Base-by-base conservation (phyloP, 2,797 vertebrate species). In the Lateolabrax maculatus region DNA sequence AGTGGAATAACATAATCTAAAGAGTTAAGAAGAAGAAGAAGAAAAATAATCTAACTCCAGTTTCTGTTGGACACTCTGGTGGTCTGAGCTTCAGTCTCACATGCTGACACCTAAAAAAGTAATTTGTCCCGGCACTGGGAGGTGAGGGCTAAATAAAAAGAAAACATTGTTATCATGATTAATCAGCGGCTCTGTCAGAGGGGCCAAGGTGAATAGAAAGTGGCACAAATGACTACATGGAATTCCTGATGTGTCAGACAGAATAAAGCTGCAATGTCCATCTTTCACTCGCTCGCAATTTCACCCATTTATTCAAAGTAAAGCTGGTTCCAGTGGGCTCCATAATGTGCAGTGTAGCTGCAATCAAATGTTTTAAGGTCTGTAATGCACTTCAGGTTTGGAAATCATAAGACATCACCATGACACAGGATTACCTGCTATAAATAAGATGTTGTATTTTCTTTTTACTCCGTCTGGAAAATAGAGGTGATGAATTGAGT, bases 141-240 rank as follows among this genome's bases (percentile, higher is more conserved):
- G 61, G 77, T 74, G 80, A 85, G 16, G 57, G 81, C 37, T 66
- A 65, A 82, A 80, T 72, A 84, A 77, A 88, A 85, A 52, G 76
- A 73, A 85, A 91, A 84, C 87, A 80, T 55, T 90, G 88, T 93
- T 90, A 92, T 94, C 87, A 71, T 90, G 85, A 94, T 91, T 76
- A 87, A 94, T 93, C 89, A 92, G 87, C 53, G 21, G 85, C 83
- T 88, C 90, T 87, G 88, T 89, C 86, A 81, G 76, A 12, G 4
- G 48, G 66, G 67, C 49, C 72, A 67, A 87, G 87, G 87, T 88
- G 86, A 89, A 93, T 83, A 63, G 83, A 88, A 92, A 90, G 89
- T 90, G 90, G 88, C 92, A 91, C 74, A 90, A 93, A 93, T 89
- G 80, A 90, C 85, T 79, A 84, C 68, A 69, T 89, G 90, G 88